Base-by-base conservation (phyloP, 2,797 vertebrate genomes). In the Ambastaia sidthimunki region DNA sequence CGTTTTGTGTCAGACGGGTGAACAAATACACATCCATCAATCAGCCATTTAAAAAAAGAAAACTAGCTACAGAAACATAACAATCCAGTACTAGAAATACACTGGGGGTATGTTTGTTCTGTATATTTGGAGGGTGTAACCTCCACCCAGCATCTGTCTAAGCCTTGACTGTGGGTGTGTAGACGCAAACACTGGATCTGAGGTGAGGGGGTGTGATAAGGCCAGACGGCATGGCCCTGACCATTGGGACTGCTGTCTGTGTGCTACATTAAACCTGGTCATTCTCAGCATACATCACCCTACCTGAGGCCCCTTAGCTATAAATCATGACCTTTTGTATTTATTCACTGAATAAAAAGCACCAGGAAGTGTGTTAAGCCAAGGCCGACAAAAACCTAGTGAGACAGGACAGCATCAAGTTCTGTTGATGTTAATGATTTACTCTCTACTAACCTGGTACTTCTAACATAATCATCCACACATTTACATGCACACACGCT, bases 321-420 rank as follows among this genome's bases (percentile, higher is more conserved):
- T 95, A 95, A 95, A 95, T 97, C 95, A 96, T 87, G 81, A 81
- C 81, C 90, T 92, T 86, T 87, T 82, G 89, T 97, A 94, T 97
- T 96, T 96, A 95, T 94, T 93, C 91, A 93, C 92, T 89, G 93
- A 96, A 97, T 96, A 95, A 95, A 94, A 91, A 94, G 92, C 91
- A 92, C 93, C 91, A 94, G 94, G 87, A 85, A 89, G 90, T 88
- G 85, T 84, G 84, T 85, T 86, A 92, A 91, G 86, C 57, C 59
- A 78, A 89, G 89, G 88, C 89, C 92, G 93, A 90, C 90, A 87
- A 87, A 94, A 93, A 91, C 89, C 81, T 82, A 18, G 89, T 87
- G 83, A 92, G 85, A 92, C 87, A 80, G 89, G 89, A 89, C 90
- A 86, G 91, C 87, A 91, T 89, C 88, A 88, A 2, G 0, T 25